Evolutionary conservation across 2,797 vertebrate species (phyloP).

Genomic region (Telmatherina bonti): DNA sequence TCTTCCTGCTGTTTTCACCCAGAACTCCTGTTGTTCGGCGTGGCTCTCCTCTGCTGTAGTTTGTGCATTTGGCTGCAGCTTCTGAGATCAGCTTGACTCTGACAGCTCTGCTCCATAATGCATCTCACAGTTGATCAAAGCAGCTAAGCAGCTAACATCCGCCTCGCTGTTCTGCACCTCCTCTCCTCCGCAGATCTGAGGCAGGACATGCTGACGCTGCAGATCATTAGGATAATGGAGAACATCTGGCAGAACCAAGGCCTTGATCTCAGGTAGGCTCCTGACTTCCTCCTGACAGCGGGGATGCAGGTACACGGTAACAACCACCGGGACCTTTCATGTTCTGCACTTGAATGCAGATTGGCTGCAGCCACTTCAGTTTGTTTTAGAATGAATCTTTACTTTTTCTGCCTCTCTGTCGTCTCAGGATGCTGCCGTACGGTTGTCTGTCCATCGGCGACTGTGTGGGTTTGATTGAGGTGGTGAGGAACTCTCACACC

Average conservation of each 20-base stretch:
- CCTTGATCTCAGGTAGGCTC: conserved; percentile 93
- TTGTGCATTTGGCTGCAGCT: conserved; percentile 32
- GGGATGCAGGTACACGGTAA: conserved; percentile 66
- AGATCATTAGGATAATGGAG: conserved; percentile 99
- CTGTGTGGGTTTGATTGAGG: conserved; percentile 89
- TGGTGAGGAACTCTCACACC: conserved; percentile 88
- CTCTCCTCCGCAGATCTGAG: conserved; percentile 87
- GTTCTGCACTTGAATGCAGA: conserved; percentile 36
- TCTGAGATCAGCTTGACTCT: conserved; percentile 52
- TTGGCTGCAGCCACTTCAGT: conserved; percentile 41
- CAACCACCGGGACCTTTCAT: conserved; percentile 53
- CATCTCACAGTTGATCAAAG: conserved; percentile 71
- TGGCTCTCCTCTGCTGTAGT: conserved; percentile 14
- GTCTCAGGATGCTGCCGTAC: conserved; percentile 87
- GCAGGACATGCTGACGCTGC: conserved; percentile 97
- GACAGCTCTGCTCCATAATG: conserved; percentile 66
- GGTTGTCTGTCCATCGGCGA: conserved; percentile 89
- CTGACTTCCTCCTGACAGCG: conserved; percentile 55
- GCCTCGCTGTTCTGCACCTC: conserved; percentile 57
- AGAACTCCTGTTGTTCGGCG: not conserved
- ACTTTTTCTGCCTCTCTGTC: conserved; percentile 15
- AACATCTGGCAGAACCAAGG: conserved; percentile 99
- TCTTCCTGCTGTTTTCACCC: conserved; percentile 5
- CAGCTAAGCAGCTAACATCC: conserved; percentile 58
- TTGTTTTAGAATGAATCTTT: conserved; percentile 35